These are phyloP conservation scores for Urocynchramus pylzowi DNA, from an alignment of 2,113 vertebrate species.

Conservation along the genomic window DNA sequence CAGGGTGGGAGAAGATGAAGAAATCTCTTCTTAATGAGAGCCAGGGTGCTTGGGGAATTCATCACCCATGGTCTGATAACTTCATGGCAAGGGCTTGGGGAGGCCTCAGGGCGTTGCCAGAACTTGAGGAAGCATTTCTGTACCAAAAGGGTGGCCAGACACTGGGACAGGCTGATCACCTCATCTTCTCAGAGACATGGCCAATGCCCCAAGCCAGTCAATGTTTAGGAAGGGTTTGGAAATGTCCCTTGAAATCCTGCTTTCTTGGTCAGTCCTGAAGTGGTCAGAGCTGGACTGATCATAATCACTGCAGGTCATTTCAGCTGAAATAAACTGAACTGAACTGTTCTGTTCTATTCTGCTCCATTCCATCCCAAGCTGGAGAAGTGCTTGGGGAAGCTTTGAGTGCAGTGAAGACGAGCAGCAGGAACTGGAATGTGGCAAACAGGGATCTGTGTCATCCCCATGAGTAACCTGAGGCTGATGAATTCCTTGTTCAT, in stretches of 20 bases:
- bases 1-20: background rate
- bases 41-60: background rate
- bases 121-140: background rate
- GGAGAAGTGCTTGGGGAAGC: background rate
- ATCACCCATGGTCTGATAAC: background rate
- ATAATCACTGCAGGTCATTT: background rate
- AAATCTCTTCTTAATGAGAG: background rate
- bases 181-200: background rate
- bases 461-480: accelerated
- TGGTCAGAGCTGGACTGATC: background rate
- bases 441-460: background rate
- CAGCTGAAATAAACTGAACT: background rate
- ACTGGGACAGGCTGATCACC: background rate
- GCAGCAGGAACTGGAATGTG: background rate
- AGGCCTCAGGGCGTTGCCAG: background rate
- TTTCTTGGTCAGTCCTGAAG: background rate
- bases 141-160: background rate
- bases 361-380: background rate
- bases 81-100: background rate
- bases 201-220: accelerated
- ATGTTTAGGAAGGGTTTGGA: background rate
- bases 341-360: background rate
- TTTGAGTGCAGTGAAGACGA: accelerated
- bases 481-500: background rate
- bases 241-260: background rate